Evolutionary conservation across 2,797 vertebrate species (phyloP).

Genomic region (Balearica regulorum): DNA sequence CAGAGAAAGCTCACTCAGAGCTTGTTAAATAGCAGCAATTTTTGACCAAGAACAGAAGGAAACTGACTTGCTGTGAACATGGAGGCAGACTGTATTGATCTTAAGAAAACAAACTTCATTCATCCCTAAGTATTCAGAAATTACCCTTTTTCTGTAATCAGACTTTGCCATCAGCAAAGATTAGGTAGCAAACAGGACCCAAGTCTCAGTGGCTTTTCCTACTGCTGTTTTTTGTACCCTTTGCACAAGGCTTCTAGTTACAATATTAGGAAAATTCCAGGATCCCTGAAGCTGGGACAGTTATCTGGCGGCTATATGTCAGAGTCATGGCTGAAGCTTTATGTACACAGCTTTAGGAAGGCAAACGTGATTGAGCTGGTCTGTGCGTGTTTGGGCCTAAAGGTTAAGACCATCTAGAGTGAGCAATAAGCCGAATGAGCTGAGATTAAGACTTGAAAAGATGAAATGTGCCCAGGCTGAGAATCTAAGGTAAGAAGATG

Average conservation of each 20-base stretch:
- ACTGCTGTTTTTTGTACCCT: neutral
- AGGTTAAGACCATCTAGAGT: neutral
- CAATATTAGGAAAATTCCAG: neutral
- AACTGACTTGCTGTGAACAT: neutral
- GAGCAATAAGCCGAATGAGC: neutral
- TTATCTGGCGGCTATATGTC: neutral
- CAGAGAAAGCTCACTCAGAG: neutral
- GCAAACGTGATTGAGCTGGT: neutral
- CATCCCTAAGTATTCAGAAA: neutral
- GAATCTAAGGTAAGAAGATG: neutral
- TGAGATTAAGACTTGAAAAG: neutral
- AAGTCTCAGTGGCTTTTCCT: neutral
- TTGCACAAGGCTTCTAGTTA: neutral
- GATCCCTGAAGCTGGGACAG: neutral
- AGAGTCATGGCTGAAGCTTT: neutral
- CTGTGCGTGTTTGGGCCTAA: neutral
- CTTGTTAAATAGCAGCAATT: neutral
- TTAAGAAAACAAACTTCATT: neutral
- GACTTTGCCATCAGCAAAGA: neutral
- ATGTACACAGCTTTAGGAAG: neutral
- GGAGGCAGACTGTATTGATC: neutral
- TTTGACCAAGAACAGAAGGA: neutral
- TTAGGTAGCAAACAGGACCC: neutral
- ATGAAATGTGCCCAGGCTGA: neutral
- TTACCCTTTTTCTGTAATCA: neutral